A percentile compares a stretch with the other conserved stretches of the same genome.
Conservation (phyloP, 1,140 invertebrate genomes). For the Olivierus martensii region DNA sequence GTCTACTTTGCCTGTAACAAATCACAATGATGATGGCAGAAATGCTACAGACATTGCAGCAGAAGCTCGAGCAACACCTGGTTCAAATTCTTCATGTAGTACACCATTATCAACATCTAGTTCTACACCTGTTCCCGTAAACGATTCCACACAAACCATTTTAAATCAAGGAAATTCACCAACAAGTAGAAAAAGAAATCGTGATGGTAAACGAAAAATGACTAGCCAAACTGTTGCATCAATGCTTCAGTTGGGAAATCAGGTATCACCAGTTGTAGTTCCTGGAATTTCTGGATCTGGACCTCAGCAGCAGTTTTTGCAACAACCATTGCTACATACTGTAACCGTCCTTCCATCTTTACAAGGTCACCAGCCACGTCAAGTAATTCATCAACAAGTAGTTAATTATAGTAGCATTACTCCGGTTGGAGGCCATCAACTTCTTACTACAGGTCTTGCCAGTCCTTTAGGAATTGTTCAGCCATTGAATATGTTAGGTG, state of each 20-base stretch:
- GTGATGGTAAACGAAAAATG: conserved; percentile 51
- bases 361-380: conserved; percentile 6
- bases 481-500: conserved; percentile 14
- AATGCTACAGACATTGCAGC: conserved; percentile 3
- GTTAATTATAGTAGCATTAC: conserved; percentile 14
- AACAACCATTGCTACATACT: conserved; percentile 14
- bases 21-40: conserved; percentile 9
- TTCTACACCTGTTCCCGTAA: conserved; percentile 15
- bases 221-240: conserved; percentile 53
- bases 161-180: conserved; percentile 17
- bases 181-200: conserved; percentile 42
- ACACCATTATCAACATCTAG: conserved; percentile 18
- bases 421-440: conserved; percentile 11
- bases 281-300: conserved; percentile 3
- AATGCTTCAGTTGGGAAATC: conserved; percentile 54
- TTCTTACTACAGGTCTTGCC: conserved; percentile 11
- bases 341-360: conserved; percentile 13
- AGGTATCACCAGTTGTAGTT: conserved; percentile 27
- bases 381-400: conserved; percentile 12
- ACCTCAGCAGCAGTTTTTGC: conserved; percentile 11
- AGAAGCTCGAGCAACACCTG: conserved; percentile 15
- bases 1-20: background rate
- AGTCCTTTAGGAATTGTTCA: conserved; percentile 15
- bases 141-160: conserved; percentile 11
- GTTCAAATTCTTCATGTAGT: conserved; percentile 15